Evolutionary conservation across 2,113 vertebrate genomes (phyloP).

Genomic region (Corydoras sp.): DNA sequence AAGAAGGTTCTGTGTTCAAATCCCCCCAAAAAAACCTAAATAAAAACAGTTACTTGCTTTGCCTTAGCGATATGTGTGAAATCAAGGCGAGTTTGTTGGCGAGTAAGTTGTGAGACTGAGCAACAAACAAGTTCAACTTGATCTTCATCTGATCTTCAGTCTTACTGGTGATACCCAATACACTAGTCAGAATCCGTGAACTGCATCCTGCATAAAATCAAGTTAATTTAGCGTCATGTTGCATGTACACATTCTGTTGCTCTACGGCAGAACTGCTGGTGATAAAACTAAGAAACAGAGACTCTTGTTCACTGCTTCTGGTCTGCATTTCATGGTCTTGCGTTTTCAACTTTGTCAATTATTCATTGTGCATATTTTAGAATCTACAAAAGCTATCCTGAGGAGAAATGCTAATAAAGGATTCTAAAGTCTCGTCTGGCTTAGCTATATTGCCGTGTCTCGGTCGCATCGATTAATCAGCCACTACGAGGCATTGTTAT

Average conservation of each 20-base stretch:
- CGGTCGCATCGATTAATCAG: constrained; percentile 30
- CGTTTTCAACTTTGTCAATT: constrained; percentile 37
- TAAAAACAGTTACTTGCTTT: no score
- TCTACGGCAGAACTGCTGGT: neutral
- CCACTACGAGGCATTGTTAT: constrained; percentile 23
- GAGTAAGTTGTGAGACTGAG: neutral
- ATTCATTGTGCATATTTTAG: constrained; percentile 36
- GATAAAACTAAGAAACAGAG: neutral
- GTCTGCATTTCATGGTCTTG: constrained; percentile 35
- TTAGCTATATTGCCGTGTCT: constrained; percentile 16
- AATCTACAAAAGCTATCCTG: constrained; percentile 25
- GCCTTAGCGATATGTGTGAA: no score
- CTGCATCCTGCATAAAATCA: no score
- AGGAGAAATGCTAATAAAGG: constrained; percentile 27
- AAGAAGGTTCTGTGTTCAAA: no score
- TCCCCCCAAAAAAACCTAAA: no score
- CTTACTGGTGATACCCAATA: no score
- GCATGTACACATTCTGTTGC: no score
- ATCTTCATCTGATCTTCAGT: no score
- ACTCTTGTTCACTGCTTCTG: constrained; percentile 12
- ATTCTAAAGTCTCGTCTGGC: constrained; percentile 11
- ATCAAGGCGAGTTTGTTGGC: neutral
- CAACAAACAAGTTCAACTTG: no score
- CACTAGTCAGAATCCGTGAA: no score
- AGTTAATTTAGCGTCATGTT: no score